Evolutionary conservation across 1,140 invertebrate genomes (phyloP).

Genomic region (Nasonia vitripennis): DNA sequence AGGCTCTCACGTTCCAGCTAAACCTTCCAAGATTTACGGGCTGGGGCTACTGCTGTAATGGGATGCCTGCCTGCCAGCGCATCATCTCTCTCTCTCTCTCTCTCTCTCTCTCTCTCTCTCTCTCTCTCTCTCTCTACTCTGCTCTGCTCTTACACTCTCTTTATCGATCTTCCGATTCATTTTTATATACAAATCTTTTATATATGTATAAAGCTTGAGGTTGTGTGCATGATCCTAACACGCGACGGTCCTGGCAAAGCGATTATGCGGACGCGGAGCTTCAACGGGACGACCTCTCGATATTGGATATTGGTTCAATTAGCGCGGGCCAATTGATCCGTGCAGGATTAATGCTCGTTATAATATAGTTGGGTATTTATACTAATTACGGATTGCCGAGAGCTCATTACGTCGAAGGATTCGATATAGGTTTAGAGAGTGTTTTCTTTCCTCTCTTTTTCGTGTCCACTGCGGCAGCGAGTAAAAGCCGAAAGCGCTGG

Average conservation of each 20-base stretch:
- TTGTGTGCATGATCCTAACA: background rate
- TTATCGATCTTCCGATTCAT: background rate
- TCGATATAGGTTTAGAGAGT: background rate
- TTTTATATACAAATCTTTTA: background rate
- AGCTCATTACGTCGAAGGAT: background rate
- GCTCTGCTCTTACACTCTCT: no score
- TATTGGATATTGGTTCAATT: background rate
- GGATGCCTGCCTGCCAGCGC: background rate
- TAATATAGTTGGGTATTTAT: no score
- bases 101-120: background rate
- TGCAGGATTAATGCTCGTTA: no score
- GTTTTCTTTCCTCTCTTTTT: background rate
- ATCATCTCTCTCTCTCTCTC: background rate
- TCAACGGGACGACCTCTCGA: background rate
- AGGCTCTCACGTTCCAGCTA: slow-evolving; percentile 10
- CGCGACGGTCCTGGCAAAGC: background rate
- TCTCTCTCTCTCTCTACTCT: no score
- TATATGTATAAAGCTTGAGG: background rate
- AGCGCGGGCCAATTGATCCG: no score
- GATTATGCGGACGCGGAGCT: background rate
- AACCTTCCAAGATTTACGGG: slow-evolving; percentile 33
- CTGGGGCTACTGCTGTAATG: background rate
- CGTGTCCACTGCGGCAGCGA: background rate
- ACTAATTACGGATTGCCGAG: no score
- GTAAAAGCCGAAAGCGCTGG: background rate